Percentiles rank a stretch among this genome's conserved stretches.
phyloP scores from a whole-genome alignment of 2,888 invertebrate genomes.

The Osedax fenrisi region DNA sequence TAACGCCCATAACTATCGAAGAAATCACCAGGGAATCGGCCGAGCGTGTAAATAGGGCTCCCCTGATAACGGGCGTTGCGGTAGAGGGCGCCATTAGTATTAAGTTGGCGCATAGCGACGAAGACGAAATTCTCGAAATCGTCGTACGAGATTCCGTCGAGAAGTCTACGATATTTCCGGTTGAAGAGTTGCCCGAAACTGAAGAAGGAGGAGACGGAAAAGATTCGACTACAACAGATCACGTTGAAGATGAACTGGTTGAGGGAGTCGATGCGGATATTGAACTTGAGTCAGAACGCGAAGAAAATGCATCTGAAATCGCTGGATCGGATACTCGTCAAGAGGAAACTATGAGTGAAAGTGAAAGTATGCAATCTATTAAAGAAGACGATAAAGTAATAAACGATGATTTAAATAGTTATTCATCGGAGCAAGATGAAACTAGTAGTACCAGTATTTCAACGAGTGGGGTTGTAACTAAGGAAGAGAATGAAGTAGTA shows the following conservation, averaged over 20 bases:
- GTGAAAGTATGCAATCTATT: no score
- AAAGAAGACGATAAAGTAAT: no score
- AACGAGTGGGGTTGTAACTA: no score
- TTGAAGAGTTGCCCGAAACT: background rate
- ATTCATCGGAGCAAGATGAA: no score
- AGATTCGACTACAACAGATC: no score
- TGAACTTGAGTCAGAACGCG: background rate
- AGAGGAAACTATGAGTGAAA: no score
- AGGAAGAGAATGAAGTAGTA: no score
- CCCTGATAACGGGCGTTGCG: background rate
- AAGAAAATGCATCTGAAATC: background rate
- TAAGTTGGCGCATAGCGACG: background rate
- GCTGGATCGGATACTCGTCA: background rate
- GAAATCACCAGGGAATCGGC: background rate
- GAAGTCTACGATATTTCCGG: no score
- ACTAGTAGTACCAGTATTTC: no score
- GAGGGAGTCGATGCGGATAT: background rate
- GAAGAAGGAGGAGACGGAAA: background rate
- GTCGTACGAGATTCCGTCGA: background rate
- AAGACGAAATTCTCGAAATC: no score
- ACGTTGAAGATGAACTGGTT: background rate
- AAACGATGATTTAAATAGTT: no score
- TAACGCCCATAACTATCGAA: background rate
- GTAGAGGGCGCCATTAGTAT: background rate
- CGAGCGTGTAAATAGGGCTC: background rate